Conservation (phyloP, 2,113 vertebrate genomes). For the Pelecanoides urinatrix region DNA sequence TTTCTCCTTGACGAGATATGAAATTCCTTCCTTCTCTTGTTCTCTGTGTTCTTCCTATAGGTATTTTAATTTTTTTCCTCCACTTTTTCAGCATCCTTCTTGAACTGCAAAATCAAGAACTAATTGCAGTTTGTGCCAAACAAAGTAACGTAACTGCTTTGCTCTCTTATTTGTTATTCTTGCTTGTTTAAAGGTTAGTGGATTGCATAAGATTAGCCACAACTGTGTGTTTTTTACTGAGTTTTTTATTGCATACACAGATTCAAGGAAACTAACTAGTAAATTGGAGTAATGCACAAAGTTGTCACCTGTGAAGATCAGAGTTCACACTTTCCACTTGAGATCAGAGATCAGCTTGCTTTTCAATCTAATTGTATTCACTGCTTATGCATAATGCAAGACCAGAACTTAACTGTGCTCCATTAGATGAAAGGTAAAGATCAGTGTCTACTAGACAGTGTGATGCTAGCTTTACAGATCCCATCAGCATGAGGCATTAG, state of each 20-base stretch:
- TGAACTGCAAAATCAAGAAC: not conserved
- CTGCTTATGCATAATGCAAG: constrained; percentile 33
- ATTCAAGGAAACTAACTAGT: not conserved
- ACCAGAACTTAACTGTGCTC: not conserved
- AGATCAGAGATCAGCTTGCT: constrained; percentile 17
- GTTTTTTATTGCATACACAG: not conserved
- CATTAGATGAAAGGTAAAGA: constrained; percentile 11
- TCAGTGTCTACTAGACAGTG: not conserved
- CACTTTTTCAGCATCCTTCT: not conserved
- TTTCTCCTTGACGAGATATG: not conserved
- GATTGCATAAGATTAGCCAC: not conserved
- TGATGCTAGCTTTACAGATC: constrained; percentile 4
- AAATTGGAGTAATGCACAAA: not conserved
- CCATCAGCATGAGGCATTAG: not conserved
- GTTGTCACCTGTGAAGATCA: constrained; percentile 20
- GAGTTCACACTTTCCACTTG: not conserved
- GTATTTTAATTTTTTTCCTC: not conserved
- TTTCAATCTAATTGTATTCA: constrained; percentile 17
- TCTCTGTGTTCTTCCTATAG: not conserved
- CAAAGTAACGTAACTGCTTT: not conserved
- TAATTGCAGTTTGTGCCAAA: not conserved
- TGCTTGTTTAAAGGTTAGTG: not conserved
- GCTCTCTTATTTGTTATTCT: not conserved
- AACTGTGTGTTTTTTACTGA: rapidly evolving
- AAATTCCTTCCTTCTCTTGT: not conserved